A percentile compares a stretch with the other conserved stretches of the same genome.
phyloP scores from a whole-genome alignment of 2,888 invertebrate species.

The Agrilus cyanescens region DNA sequence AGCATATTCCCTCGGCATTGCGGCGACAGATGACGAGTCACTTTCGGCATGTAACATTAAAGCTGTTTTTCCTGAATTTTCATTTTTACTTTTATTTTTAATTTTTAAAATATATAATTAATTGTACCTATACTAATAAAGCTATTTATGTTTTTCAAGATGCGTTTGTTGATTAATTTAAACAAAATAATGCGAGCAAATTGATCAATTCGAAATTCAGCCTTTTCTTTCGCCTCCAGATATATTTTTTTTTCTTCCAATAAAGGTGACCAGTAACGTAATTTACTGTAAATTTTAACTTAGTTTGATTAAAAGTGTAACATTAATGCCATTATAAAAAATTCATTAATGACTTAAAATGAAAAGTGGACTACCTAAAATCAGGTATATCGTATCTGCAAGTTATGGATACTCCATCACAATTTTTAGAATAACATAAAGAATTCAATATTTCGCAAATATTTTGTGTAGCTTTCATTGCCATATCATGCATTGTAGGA shows the following conservation, averaged over 20 bases:
- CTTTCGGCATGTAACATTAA: constrained; percentile 79
- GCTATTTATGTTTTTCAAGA: constrained; percentile 74
- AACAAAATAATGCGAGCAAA: constrained; percentile 75
- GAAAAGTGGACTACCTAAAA: constrained; percentile 43
- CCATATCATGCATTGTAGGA: constrained; percentile 88
- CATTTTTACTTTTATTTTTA: too few species aligned
- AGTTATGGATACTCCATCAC: constrained; percentile 71
- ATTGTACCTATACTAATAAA: constrained; percentile 77
- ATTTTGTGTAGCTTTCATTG: constrained; percentile 73
- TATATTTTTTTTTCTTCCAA: constrained; percentile 42
- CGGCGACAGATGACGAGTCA: constrained; percentile 36
- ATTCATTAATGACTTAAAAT: neutral
- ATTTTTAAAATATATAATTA: too few species aligned
- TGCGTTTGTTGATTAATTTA: constrained; percentile 71
- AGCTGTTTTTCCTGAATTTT: constrained; percentile 57
- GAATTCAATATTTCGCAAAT: constrained; percentile 82
- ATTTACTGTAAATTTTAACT: too few species aligned
- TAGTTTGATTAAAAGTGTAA: too few species aligned
- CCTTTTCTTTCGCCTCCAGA: constrained; percentile 71
- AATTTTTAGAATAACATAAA: constrained; percentile 81
- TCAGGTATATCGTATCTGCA: constrained; percentile 81
- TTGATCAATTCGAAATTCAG: constrained; percentile 84
- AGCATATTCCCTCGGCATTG: constrained; percentile 54
- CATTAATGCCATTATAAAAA: too few species aligned
- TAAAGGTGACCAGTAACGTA: constrained; percentile 43